Percentiles rank a stretch among this genome's conserved stretches.
phyloP scores from a whole-genome alignment of 1,140 invertebrate genomes.

The Ceratosolen solmsi region DNA sequence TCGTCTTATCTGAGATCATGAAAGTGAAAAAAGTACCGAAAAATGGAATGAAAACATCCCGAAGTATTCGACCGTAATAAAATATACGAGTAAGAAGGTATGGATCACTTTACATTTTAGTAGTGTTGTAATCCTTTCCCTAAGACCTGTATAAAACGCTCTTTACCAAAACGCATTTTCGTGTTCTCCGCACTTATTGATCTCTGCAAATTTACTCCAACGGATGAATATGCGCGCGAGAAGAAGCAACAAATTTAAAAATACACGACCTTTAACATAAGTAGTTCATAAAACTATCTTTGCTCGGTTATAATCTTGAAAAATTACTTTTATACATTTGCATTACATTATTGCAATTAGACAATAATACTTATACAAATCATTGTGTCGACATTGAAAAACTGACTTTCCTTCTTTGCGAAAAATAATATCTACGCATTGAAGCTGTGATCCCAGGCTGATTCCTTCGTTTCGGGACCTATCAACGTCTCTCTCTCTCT shows the following conservation, averaged over 20 bases:
- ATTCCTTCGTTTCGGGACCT: background rate
- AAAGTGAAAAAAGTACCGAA: constrained; percentile 3
- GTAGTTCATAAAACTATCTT: too few species aligned
- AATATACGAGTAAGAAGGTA: background rate
- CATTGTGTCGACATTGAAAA: too few species aligned
- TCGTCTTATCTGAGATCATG: constrained; percentile 1
- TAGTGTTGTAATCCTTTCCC: constrained; percentile 1
- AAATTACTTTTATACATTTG: too few species aligned
- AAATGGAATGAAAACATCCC: background rate
- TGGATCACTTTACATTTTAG: constrained; percentile 15
- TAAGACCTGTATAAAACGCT: background rate
- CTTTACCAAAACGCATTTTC: background rate
- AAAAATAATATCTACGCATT: too few species aligned
- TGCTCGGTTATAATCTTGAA: too few species aligned
- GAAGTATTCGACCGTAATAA: constrained; percentile 12
- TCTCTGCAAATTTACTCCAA: background rate
- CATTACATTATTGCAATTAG: too few species aligned
- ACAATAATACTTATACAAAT: too few species aligned
- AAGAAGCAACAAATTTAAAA: background rate
- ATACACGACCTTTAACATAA: too few species aligned
- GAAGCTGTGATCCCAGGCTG: background rate
- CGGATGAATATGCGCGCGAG: background rate
- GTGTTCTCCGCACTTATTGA: background rate
- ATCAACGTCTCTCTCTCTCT: background rate
- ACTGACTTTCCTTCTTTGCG: too few species aligned